A percentile compares a stretch with the other conserved stretches of the same genome.
These are phyloP conservation scores for Eumerus sabulonum DNA, from an alignment of 2,888 invertebrate genomes.

Conservation along the genomic window DNA sequence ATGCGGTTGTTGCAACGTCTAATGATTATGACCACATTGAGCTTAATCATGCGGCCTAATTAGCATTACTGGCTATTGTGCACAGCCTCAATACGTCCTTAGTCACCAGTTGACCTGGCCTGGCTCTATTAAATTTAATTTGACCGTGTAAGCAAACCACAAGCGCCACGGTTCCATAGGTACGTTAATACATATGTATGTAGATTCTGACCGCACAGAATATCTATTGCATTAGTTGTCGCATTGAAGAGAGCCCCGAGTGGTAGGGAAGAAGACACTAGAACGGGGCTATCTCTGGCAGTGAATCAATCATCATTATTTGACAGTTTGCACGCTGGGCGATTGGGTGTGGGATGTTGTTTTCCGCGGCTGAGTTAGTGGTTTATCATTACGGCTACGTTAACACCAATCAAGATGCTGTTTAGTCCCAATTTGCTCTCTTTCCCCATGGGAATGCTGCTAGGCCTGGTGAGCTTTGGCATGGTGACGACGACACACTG, in stretches of 20 bases:
- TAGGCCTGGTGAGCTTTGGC: too few relatives aligned
- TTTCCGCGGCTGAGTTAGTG: slow-evolving; percentile 3
- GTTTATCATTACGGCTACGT: slow-evolving; percentile 3
- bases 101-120: too few relatives aligned
- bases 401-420: slow-evolving; percentile 34
- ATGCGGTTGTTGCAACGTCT: slow-evolving; percentile 10
- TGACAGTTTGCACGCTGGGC: slow-evolving; percentile 41
- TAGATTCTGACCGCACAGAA: neutral
- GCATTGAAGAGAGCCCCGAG: slow-evolving; percentile 23
- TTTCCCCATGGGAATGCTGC: too few relatives aligned
- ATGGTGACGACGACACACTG: too few relatives aligned
- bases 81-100: neutral
- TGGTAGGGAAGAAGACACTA: neutral
- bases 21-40: slow-evolving; percentile 27
- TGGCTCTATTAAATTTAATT: too few relatives aligned
- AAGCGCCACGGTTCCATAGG: too few relatives aligned
- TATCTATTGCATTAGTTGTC: neutral
- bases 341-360: neutral
- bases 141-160: too few relatives aligned
- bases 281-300: slow-evolving; percentile 8
- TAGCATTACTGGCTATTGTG: slow-evolving; percentile 32
- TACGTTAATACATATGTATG: too few relatives aligned
- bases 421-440: too few relatives aligned
- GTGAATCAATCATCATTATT: slow-evolving; percentile 41
- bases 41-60: slow-evolving; percentile 43